Conservation (phyloP, 1,140 invertebrate genomes). For the Cotesia glomerata region DNA sequence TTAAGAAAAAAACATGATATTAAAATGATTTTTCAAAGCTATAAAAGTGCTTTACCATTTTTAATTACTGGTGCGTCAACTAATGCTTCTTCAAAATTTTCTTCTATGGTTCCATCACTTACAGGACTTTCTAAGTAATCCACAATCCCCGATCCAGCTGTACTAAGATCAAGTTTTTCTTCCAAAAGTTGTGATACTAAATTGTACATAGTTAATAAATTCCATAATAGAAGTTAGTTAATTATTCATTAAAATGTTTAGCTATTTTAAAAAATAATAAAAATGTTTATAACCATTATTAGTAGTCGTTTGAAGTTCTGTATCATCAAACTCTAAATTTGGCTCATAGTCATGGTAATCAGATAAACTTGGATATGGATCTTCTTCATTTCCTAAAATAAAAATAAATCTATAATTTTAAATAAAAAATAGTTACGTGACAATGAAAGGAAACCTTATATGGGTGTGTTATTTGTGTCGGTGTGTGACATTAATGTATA, state of each 20-base stretch:
- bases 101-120: constrained; percentile 87
- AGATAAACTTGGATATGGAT: constrained; percentile 86
- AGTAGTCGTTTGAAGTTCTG: constrained; percentile 73
- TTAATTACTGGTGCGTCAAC: constrained; percentile 69
- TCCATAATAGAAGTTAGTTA: not conserved
- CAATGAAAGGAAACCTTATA: not conserved
- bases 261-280: not conserved
- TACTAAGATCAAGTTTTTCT: constrained; percentile 65
- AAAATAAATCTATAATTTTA: constrained; percentile 6
- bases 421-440: constrained; percentile 8
- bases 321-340: constrained; percentile 94
- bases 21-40: too few species aligned
- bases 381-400: constrained; percentile 70
- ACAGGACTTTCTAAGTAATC: constrained; percentile 79
- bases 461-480: constrained; percentile 2
- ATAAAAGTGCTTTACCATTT: constrained; percentile 59
- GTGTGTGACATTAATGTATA: not conserved
- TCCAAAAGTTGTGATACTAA: constrained; percentile 60
- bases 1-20: too few species aligned
- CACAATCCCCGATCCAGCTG: constrained; percentile 56
- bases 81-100: constrained; percentile 93
- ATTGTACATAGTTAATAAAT: not conserved
- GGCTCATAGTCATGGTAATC: constrained; percentile 94
- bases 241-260: too few species aligned
- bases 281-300: constrained; percentile 48